A percentile compares a stretch with the other conserved stretches of the same genome.
Conservation (phyloP, 1,140 invertebrate species). For the Plodia interpunctella region DNA sequence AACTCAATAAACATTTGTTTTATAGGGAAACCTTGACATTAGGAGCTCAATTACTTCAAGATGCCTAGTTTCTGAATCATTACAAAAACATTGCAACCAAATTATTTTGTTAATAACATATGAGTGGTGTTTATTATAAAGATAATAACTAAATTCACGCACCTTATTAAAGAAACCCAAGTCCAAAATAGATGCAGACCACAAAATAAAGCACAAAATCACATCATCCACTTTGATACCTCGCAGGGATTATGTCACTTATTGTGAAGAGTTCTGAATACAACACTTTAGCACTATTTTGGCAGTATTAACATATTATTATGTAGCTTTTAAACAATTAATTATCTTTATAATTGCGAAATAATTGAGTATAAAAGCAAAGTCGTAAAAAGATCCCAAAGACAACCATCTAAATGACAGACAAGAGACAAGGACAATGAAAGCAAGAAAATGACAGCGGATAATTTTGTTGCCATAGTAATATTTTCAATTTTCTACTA, state of each 20-base stretch:
- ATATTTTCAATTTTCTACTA: background rate
- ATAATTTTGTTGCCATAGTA: background rate
- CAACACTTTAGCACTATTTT: slow-evolving; percentile 2
- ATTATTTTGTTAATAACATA: slow-evolving; percentile 35
- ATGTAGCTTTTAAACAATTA: background rate
- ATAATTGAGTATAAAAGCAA: background rate
- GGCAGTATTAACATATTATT: background rate
- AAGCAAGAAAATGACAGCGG: background rate
- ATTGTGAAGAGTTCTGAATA: slow-evolving; percentile 18
- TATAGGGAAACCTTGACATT: slow-evolving; percentile 34
- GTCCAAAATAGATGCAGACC: slow-evolving; percentile 61
- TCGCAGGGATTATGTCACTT: slow-evolving; percentile 36
- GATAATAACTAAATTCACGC: background rate
- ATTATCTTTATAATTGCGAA: background rate
- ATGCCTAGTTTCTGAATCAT: too few relatives aligned
- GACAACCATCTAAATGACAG: slow-evolving; percentile 38
- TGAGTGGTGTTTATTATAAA: too few relatives aligned
- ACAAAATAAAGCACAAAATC: slow-evolving; percentile 69
- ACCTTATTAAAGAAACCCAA: slow-evolving; percentile 25
- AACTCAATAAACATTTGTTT: too few relatives aligned
- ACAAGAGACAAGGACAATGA: background rate
- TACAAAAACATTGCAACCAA: too few relatives aligned
- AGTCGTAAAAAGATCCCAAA: slow-evolving; percentile 7
- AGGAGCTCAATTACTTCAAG: too few relatives aligned
- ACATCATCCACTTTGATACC: slow-evolving; percentile 63